phyloP scores from a whole-genome alignment of 2,888 invertebrate genomes.

The Apotomis betuletana region DNA sequence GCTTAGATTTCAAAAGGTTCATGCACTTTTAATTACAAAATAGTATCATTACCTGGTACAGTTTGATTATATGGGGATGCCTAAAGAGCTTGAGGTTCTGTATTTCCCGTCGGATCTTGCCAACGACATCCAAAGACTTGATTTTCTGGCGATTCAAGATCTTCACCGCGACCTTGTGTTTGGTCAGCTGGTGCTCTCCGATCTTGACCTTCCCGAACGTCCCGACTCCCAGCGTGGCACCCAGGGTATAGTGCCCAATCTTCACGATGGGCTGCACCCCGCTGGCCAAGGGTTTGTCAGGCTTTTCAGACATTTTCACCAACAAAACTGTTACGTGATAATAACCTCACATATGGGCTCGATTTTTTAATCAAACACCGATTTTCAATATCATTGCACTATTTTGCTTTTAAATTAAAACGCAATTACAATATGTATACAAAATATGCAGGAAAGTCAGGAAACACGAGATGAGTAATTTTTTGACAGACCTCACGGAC shows the following conservation, averaged over 20 bases:
- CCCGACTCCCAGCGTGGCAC: conserved; percentile 94
- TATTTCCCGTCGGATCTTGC: conserved; percentile 99
- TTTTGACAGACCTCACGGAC: conserved; percentile 26
- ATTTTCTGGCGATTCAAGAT: conserved; percentile 99
- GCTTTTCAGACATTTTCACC: conserved; percentile 72
- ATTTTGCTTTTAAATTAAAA: conserved; percentile 15
- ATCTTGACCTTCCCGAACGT: conserved; percentile 99
- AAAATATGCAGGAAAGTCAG: conserved; percentile 17
- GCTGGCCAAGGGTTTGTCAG: conserved; percentile 71
- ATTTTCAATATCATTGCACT: neutral
- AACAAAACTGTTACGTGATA: conserved; percentile 38
- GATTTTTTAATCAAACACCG: conserved; percentile 3
- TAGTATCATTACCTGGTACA: conserved; percentile 86
- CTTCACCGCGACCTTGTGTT: conserved; percentile 99
- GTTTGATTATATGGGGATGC: conserved; percentile 99
- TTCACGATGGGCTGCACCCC: conserved; percentile 91
- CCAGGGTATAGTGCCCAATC: conserved; percentile 98
- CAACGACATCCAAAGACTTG: conserved; percentile 99
- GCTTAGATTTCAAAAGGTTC: too few relatives aligned
- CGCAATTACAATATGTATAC: conserved; percentile 26
- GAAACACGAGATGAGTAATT: conserved; percentile 29
- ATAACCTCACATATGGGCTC: conserved; percentile 26
- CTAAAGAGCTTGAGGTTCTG: conserved; percentile 99
- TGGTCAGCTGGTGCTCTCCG: conserved; percentile 98
- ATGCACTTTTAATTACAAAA: too few relatives aligned